Evolutionary conservation across 2,113 vertebrate genomes (phyloP).

Genomic region (Xerus inauris): DNA sequence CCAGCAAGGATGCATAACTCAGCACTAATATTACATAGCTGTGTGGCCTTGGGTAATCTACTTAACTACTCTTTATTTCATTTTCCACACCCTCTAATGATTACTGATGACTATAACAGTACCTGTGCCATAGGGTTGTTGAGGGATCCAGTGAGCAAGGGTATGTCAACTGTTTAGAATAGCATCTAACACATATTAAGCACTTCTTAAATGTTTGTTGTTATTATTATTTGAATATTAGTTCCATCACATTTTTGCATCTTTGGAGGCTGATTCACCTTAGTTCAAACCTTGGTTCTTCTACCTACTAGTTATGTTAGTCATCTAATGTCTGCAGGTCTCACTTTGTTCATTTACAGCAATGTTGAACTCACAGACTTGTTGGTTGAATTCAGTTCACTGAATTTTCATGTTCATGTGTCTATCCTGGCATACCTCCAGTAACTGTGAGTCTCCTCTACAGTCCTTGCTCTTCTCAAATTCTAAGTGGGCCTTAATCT

Average conservation of each 20-base stretch:
- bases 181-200: not conserved
- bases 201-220: not conserved
- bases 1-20: not conserved
- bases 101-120: not conserved
- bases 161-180: not conserved
- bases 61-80: not conserved
- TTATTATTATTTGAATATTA: not conserved
- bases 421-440: not conserved
- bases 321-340: not conserved
- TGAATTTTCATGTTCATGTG: not conserved
- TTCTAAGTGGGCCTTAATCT: not conserved
- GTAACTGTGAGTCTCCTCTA: not conserved
- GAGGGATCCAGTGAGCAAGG: not conserved
- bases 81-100: not conserved
- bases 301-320: not conserved
- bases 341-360: not conserved
- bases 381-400: not conserved
- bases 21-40: not conserved
- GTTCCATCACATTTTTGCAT: not conserved
- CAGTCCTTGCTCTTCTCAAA: not conserved
- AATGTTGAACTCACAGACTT: not conserved
- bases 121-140: not conserved
- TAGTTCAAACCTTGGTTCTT: constrained; percentile 10
- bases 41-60: not conserved
- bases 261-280: not conserved